phyloP scores from a whole-genome alignment of 2,888 invertebrate genomes.

The Nesidiocoris tenuis region DNA sequence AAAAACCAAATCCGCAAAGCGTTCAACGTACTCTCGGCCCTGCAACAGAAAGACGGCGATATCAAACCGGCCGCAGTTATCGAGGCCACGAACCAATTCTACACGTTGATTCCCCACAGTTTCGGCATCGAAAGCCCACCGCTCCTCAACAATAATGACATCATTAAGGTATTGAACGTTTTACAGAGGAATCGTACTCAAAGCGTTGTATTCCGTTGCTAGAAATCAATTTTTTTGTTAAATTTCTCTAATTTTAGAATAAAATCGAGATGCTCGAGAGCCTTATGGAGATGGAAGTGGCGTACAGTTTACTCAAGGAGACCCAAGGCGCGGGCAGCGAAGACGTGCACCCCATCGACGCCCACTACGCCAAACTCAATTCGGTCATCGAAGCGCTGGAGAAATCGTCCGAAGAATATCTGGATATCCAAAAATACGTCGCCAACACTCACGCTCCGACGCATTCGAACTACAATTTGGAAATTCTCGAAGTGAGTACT shows the following conservation, averaged over 20 bases:
- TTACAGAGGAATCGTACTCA: neutral
- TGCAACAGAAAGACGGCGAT: slow-evolving; percentile 53
- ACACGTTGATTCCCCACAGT: slow-evolving; percentile 91
- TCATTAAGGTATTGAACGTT: slow-evolving; percentile 58
- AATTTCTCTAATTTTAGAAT: too few relatives aligned
- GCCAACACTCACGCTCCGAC: slow-evolving; percentile 91
- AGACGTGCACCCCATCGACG: slow-evolving; percentile 68
- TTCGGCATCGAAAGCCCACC: slow-evolving; percentile 85
- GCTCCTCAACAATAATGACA: slow-evolving; percentile 71
- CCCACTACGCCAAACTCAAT: slow-evolving; percentile 84
- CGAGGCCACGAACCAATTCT: slow-evolving; percentile 90
- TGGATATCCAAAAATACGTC: slow-evolving; percentile 73
- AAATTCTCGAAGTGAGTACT: slow-evolving; percentile 64
- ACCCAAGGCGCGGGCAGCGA: slow-evolving; percentile 58
- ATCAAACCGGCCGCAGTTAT: slow-evolving; percentile 61
- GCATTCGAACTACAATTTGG: slow-evolving; percentile 72
- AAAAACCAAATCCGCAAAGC: slow-evolving; percentile 85
- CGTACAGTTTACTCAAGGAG: slow-evolving; percentile 79
- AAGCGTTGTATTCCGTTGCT: too few relatives aligned
- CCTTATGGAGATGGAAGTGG: slow-evolving; percentile 91
- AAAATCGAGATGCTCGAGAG: slow-evolving; percentile 88
- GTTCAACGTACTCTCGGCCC: slow-evolving; percentile 73
- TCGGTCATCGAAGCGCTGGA: slow-evolving; percentile 74
- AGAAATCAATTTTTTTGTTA: too few relatives aligned
- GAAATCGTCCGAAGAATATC: slow-evolving; percentile 68